A percentile compares a stretch with the other conserved stretches of the same genome.
These are phyloP conservation scores for Drosophila macrospina DNA, from an alignment of 2,888 invertebrate species.

Conservation along the genomic window DNA sequence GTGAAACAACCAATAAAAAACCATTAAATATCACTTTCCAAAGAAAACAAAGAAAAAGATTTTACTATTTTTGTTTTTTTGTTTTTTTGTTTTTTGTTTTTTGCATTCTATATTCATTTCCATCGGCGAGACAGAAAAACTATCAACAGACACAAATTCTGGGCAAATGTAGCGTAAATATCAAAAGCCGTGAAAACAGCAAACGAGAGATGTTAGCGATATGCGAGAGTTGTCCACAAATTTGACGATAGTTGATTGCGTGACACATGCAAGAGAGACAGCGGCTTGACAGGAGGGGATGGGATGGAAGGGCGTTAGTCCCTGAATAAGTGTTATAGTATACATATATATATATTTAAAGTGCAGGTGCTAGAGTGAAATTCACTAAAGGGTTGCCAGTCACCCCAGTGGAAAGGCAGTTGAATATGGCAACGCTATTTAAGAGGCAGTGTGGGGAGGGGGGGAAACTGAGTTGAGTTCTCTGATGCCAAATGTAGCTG, in stretches of 20 bases:
- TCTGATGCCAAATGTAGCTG: conserved; percentile 60
- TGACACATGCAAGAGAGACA: conserved; percentile 63
- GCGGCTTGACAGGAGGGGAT: not conserved
- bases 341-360: conserved; percentile 45
- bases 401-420: not conserved
- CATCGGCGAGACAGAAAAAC: conserved; percentile 14
- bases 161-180: conserved; percentile 68
- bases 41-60: conserved; percentile 40
- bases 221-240: conserved; percentile 47
- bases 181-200: conserved; percentile 30
- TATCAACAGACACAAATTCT: conserved; percentile 36
- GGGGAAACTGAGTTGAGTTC: conserved; percentile 1
- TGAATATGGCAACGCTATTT: conserved; percentile 63
- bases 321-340: conserved; percentile 24
- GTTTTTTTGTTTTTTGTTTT: conserved; percentile 21
- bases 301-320: not conserved
- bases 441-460: conserved; percentile 56
- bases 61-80: conserved; percentile 32
- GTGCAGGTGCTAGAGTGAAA: conserved; percentile 48
- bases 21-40: conserved; percentile 67
- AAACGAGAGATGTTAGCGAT: conserved; percentile 28
- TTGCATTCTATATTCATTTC: conserved; percentile 16
- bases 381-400: conserved; percentile 28
- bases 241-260: conserved; percentile 65
- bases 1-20: conserved; percentile 49